phyloP scores from a whole-genome alignment of 2,797 vertebrate species.

The Furcifer pardalis region DNA sequence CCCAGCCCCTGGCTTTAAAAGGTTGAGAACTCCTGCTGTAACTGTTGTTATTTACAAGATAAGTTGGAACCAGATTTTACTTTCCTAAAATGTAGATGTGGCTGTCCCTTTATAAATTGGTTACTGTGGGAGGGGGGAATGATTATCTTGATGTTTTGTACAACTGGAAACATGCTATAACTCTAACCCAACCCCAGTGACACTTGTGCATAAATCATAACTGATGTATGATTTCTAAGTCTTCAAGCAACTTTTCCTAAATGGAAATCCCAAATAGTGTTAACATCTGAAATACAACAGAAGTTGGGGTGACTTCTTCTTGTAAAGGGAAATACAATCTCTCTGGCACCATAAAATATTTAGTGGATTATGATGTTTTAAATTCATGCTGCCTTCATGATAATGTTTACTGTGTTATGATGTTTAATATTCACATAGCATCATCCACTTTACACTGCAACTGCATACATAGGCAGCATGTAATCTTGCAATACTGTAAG shows the following conservation, averaged over 20 bases:
- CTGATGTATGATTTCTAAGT: not conserved
- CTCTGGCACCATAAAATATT: slow-evolving; percentile 18
- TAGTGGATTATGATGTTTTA: slow-evolving; percentile 3
- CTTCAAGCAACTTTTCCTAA: not conserved
- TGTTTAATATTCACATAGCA: slow-evolving; percentile 2
- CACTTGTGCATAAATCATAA: not conserved
- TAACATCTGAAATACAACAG: not conserved
- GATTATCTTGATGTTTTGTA: not conserved
- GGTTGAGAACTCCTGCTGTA: too few species aligned
- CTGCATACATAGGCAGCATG: not conserved
- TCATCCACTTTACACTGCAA: slow-evolving; percentile 14
- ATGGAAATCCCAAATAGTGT: not conserved
- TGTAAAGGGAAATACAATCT: slow-evolving; percentile 6
- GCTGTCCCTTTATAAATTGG: not conserved
- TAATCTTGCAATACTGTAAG: not conserved
- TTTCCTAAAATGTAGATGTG: not conserved
- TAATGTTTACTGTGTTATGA: slow-evolving; percentile 20
- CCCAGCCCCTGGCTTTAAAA: too few species aligned
- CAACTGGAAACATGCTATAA: not conserved
- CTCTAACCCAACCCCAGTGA: not conserved
- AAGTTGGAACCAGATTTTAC: not conserved
- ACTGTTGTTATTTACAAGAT: too few species aligned
- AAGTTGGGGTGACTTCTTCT: slow-evolving; percentile 21
- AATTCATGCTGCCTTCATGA: not conserved
- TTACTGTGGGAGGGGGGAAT: not conserved